Conservation (phyloP, 2,113 vertebrate species). For the Ranitomeya variabilis region DNA sequence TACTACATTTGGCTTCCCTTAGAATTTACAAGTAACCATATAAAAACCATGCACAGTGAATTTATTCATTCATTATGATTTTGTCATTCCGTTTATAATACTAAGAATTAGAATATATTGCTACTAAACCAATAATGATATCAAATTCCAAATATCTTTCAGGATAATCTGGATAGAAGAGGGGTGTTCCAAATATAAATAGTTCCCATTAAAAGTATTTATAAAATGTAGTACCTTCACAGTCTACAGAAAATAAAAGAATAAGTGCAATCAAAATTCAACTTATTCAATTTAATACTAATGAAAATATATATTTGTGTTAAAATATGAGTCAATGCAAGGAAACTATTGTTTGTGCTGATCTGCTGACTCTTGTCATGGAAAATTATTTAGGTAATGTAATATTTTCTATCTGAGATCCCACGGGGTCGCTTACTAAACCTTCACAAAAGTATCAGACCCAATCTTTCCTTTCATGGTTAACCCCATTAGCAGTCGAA, state of each 20-base stretch:
- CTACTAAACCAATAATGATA: neutral
- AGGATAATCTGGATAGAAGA: neutral
- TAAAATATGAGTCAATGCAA: neutral
- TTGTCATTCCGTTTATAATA: neutral
- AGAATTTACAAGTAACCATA: neutral
- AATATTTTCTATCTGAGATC: conserved; percentile 45
- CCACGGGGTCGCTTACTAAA: conserved; percentile 37
- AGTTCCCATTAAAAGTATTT: neutral
- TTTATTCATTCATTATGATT: neutral
- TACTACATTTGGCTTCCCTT: no score
- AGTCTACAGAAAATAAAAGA: neutral
- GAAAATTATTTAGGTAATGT: conserved; percentile 22
- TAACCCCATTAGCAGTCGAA: conserved; percentile 16
- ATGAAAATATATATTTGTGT: neutral
- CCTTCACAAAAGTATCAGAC: conserved; percentile 26
- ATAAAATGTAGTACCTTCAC: neutral
- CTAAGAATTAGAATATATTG: neutral
- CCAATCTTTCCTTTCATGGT: conserved; percentile 8
- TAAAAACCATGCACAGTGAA: neutral
- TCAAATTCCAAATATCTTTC: neutral
- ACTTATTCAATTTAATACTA: neutral
- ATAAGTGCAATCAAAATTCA: neutral
- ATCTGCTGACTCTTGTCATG: neutral
- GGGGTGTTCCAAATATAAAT: neutral
- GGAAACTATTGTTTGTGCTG: neutral